These are phyloP conservation scores for Tethea ocularis DNA, from an alignment of 2,888 invertebrate genomes.

Conservation along the genomic window DNA sequence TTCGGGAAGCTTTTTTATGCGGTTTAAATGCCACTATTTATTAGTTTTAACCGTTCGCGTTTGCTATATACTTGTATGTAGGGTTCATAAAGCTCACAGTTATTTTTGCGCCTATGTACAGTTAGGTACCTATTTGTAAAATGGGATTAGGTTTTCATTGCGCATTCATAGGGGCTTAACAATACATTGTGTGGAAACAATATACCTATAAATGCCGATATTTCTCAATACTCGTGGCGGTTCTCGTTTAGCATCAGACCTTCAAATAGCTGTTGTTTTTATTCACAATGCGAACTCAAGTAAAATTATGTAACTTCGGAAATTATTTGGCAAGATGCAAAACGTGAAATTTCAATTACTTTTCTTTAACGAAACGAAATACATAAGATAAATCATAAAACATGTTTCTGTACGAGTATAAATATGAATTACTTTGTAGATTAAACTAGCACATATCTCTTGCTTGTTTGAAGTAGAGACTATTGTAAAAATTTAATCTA, in stretches of 20 bases:
- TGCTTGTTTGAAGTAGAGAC: too few relatives aligned
- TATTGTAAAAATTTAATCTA: too few relatives aligned
- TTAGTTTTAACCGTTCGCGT: background rate
- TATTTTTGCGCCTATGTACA: background rate
- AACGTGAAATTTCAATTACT: too few relatives aligned
- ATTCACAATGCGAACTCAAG: background rate
- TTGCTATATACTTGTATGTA: background rate
- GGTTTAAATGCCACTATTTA: background rate
- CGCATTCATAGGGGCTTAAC: constrained; percentile 2
- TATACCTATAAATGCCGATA: background rate
- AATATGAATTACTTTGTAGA: background rate
- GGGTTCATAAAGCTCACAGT: background rate
- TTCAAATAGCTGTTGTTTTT: background rate
- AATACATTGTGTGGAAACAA: background rate
- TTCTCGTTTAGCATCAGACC: background rate
- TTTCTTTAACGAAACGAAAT: too few relatives aligned
- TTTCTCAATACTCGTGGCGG: background rate
- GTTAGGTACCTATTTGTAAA: background rate
- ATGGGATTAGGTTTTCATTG: background rate
- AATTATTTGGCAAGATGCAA: too few relatives aligned
- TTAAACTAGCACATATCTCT: background rate
- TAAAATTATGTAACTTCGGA: background rate
- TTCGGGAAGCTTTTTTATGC: background rate
- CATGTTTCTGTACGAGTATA: too few relatives aligned
- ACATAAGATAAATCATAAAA: too few relatives aligned